Evolutionary conservation across 2,888 invertebrate genomes (phyloP).

Genomic region (Unio delphinus): DNA sequence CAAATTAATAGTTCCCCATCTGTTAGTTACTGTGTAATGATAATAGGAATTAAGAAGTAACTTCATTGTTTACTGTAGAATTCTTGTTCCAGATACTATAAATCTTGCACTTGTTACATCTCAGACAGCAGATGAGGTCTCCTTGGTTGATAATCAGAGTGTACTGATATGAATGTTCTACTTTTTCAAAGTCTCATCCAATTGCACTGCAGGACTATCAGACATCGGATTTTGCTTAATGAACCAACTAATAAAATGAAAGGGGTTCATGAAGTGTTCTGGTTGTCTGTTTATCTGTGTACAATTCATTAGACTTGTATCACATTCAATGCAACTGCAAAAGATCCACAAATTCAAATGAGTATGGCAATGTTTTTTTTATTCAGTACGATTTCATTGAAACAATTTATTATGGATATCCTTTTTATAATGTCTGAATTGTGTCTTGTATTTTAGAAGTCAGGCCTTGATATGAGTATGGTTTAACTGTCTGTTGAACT

Average conservation of each 20-base stretch:
- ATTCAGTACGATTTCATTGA: too few relatives aligned
- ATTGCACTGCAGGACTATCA: background rate
- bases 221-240: background rate
- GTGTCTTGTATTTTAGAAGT: too few relatives aligned
- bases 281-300: conserved; percentile 7
- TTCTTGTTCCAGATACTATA: conserved; percentile 6
- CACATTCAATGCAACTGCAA: conserved; percentile 8
- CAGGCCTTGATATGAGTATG: too few relatives aligned
- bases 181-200: conserved; percentile 11
- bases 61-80: conserved; percentile 6
- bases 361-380: conserved; percentile 1
- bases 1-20: conserved; percentile 4
- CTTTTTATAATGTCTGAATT: too few relatives aligned
- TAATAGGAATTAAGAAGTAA: conserved; percentile 8
- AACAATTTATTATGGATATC: too few relatives aligned
- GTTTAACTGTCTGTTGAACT: too few relatives aligned
- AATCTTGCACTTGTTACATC: conserved; percentile 11
- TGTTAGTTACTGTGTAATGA: conserved; percentile 7
- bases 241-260: conserved; percentile 6
- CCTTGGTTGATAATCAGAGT: conserved; percentile 9
- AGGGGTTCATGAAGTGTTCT: background rate
- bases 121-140: conserved; percentile 7
- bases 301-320: conserved; percentile 7
- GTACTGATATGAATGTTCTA: conserved; percentile 10
- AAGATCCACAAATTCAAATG: conserved; percentile 16